Percentiles rank a stretch among this genome's conserved stretches.
phyloP scores from a whole-genome alignment of 2,797 vertebrate genomes.

The Zenarchopterus dispar region DNA sequence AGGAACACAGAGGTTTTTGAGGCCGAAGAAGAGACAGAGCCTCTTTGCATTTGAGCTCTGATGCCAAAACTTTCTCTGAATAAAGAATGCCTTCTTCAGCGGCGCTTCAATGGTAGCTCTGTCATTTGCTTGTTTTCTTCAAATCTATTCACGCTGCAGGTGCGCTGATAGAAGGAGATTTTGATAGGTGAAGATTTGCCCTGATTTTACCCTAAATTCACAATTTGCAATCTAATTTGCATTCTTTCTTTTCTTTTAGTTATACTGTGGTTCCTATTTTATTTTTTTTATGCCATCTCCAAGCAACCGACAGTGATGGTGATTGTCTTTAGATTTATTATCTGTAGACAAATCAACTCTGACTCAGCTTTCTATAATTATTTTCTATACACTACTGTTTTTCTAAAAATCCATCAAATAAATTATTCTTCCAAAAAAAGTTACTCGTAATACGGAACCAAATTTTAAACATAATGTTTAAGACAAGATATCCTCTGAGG shows the following conservation, averaged over 20 bases:
- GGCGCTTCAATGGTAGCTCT: constrained; percentile 74
- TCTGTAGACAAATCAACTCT: too few relatives aligned
- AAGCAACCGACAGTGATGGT: too few relatives aligned
- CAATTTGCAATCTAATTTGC: constrained; percentile 12
- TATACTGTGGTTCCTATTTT: constrained; percentile 5
- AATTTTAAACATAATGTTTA: too few relatives aligned
- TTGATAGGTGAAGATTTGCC: constrained; percentile 60
- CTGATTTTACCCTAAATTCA: constrained; percentile 22
- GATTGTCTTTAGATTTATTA: too few relatives aligned
- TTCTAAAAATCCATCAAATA: too few relatives aligned
- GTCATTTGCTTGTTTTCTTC: constrained; percentile 63
- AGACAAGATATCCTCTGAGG: too few relatives aligned
- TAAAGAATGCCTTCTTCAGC: constrained; percentile 72
- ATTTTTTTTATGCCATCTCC: too few relatives aligned
- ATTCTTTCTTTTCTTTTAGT: neutral
- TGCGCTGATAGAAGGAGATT: constrained; percentile 68
- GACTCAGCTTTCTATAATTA: too few relatives aligned
- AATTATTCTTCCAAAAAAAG: too few relatives aligned
- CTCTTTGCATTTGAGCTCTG: constrained; percentile 67
- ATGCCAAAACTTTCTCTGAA: constrained; percentile 71
- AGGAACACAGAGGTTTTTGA: constrained; percentile 77
- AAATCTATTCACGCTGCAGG: constrained; percentile 72
- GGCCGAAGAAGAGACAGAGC: constrained; percentile 69
- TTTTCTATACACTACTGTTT: too few relatives aligned
- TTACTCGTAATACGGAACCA: too few relatives aligned